Evolutionary conservation across 37 sponge, comb jelly and placozoan species (phyloP).

Genomic region (Spongilla lacustris): DNA sequence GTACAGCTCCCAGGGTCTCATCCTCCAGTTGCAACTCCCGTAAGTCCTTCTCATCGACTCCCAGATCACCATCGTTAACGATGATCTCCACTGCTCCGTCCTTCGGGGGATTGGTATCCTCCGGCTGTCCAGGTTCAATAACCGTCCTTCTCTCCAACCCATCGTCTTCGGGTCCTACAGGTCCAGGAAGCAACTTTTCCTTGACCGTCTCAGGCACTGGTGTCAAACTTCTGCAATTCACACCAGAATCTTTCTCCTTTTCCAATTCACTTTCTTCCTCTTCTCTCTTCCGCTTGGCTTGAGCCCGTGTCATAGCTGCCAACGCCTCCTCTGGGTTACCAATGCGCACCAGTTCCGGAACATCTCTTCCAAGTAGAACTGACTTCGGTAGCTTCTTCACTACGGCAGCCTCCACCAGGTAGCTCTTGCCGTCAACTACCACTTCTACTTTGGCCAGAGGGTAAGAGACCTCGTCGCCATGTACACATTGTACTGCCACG

Average conservation of each 20-base stretch:
- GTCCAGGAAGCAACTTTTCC: too few species aligned
- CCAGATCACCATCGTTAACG: too few species aligned
- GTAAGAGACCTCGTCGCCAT: conserved; percentile 27
- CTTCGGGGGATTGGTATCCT: too few species aligned
- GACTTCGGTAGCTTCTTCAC: conserved; percentile 12
- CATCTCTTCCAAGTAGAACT: conserved; percentile 40
- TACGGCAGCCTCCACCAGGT: conserved; percentile 18
- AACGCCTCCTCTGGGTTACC: not conserved
- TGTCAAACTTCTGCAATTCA: too few species aligned
- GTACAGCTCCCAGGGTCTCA: too few species aligned
- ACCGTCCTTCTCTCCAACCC: too few species aligned
- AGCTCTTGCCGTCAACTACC: not conserved
- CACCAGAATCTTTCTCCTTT: conserved; percentile 5
- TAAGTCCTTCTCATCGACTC: too few species aligned
- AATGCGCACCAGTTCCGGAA: conserved; percentile 16
- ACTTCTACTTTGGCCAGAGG: conserved; percentile 37
- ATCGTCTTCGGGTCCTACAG: too few species aligned
- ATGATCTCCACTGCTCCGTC: too few species aligned
- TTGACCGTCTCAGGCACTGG: too few species aligned
- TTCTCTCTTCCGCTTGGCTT: not conserved
- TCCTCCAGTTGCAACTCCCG: too few species aligned
- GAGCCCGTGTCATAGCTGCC: conserved; percentile 15
- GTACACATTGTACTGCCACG: conserved; percentile 28
- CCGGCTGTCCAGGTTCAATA: too few species aligned
- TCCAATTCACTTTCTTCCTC: not conserved